Evolutionary conservation across 2,113 vertebrate genomes (phyloP).

Genomic region (Lichenostomus cassidix): DNA sequence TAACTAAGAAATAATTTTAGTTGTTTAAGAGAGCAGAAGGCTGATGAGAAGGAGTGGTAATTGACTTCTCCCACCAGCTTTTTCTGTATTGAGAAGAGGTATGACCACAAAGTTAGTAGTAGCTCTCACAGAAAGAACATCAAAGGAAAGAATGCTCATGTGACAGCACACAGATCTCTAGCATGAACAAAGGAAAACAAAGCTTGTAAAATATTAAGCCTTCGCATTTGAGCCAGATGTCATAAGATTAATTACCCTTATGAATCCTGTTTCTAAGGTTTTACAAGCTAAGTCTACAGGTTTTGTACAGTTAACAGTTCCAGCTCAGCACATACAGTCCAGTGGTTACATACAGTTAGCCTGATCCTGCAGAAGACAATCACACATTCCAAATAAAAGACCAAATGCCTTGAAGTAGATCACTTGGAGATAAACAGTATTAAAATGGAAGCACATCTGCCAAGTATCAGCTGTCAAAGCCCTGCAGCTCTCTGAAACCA

Average conservation of each 20-base stretch:
- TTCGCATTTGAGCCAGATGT: background rate
- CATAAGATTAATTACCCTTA: background rate
- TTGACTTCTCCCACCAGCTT: background rate
- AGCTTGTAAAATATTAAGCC: background rate
- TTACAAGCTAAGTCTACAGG: background rate
- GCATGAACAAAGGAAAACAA: background rate
- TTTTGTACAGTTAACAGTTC: background rate
- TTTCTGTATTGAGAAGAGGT: background rate
- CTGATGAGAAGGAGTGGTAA: background rate
- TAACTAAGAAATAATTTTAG: background rate
- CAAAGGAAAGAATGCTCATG: background rate
- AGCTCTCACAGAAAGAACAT: background rate
- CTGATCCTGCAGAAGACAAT: background rate
- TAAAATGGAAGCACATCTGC: constrained; percentile 63
- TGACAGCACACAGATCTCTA: background rate
- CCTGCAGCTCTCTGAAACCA: constrained; percentile 57
- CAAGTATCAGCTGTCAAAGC: constrained; percentile 52
- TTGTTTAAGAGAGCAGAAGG: background rate
- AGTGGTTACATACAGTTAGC: background rate
- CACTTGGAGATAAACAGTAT: constrained; percentile 43
- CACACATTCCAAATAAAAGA: constrained; percentile 30
- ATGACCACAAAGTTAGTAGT: background rate
- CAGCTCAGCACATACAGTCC: background rate
- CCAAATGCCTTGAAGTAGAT: constrained; percentile 47
- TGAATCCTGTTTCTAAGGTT: background rate